Conservation (phyloP, 2,797 vertebrate genomes). For the Microtus obscurus region DNA sequence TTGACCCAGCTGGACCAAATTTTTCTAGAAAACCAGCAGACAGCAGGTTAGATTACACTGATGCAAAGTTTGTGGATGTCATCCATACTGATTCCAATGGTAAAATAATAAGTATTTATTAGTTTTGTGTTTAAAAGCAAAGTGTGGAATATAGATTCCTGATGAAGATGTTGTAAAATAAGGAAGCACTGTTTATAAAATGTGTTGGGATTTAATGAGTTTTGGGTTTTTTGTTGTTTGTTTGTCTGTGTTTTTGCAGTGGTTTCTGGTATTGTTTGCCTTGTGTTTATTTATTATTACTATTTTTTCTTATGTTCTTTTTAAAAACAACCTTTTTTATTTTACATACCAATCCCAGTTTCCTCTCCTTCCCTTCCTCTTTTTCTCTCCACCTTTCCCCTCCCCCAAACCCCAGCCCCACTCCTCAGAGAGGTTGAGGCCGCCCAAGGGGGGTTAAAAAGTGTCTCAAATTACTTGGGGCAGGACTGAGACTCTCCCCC, state of each 20-base stretch:
- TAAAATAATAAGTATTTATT: conserved; percentile 83
- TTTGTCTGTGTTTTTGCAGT: neutral
- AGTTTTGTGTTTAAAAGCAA: conserved; percentile 33
- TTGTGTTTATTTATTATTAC: neutral
- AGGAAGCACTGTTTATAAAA: neutral
- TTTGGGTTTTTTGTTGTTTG: neutral
- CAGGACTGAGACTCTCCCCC: too few relatives aligned
- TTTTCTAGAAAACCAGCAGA: conserved; percentile 89
- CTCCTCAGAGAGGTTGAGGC: too few relatives aligned
- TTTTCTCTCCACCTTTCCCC: too few relatives aligned
- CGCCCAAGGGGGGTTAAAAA: too few relatives aligned
- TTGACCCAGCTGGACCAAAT: conserved; percentile 96
- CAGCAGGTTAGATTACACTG: conserved; percentile 91
- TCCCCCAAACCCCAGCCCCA: too few relatives aligned
- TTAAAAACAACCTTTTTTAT: too few relatives aligned
- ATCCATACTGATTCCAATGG: conserved; percentile 95
- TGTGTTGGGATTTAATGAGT: neutral
- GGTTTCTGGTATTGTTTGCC: neutral
- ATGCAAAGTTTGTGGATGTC: conserved; percentile 96
- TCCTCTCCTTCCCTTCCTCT: too few relatives aligned
- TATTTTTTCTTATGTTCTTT: too few relatives aligned
- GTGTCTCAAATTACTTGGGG: too few relatives aligned
- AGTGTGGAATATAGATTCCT: conserved; percentile 9
- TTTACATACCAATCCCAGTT: too few relatives aligned
- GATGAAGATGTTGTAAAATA: neutral